Conservation (phyloP, 2,797 vertebrate species). For the Choloepus didactylus region DNA sequence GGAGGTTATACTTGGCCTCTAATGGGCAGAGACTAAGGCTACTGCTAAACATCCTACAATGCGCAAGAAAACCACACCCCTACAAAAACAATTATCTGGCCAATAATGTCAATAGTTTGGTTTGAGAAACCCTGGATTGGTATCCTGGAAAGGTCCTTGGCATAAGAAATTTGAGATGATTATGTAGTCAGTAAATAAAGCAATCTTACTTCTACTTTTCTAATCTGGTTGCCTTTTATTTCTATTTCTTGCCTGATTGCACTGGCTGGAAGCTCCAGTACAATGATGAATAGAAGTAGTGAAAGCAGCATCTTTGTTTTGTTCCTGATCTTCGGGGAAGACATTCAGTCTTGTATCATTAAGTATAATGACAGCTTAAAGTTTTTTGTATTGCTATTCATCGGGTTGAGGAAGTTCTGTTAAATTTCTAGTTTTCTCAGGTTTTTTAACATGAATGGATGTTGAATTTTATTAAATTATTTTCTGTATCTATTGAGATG, state of each 20-base stretch:
- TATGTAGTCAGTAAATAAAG: not conserved
- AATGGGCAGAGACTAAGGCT: not conserved
- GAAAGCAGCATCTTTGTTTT: not conserved
- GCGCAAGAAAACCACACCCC: no score
- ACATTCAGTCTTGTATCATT: not conserved
- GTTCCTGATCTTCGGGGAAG: not conserved
- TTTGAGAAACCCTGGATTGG: not conserved
- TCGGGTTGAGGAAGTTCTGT: not conserved
- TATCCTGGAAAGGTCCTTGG: not conserved
- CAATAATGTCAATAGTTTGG: not conserved
- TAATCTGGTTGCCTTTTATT: slow-evolving; percentile 18
- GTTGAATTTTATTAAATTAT: slow-evolving; percentile 4
- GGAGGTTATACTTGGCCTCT: not conserved
- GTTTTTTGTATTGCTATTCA: not conserved
- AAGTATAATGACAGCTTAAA: not conserved
- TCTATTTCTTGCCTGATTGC: not conserved
- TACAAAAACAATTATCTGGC: not conserved
- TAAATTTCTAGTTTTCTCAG: not conserved
- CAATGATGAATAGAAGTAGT: not conserved
- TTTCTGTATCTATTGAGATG: not conserved
- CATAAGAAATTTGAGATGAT: slow-evolving; percentile 1
- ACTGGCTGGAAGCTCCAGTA: not conserved
- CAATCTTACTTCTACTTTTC: not conserved
- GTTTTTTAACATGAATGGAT: not conserved
- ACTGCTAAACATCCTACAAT: not conserved